Evolutionary conservation across 2,797 vertebrate genomes (phyloP), one percentile per base, ranked within the genome.

Genomic region (Brachymystax lenok): DNA sequence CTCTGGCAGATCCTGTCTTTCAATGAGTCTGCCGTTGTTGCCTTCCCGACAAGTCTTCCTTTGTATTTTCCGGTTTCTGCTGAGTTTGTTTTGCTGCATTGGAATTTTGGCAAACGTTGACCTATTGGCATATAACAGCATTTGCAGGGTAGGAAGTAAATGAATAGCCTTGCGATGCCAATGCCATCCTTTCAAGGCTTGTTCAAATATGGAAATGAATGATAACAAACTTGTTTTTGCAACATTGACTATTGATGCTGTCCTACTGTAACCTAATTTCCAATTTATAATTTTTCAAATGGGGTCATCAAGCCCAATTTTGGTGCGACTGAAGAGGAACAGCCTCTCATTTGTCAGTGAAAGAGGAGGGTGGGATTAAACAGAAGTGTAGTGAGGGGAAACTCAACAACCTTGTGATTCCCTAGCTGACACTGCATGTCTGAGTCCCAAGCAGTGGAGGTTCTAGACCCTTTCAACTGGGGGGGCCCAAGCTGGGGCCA

Each of bases 21-120:
- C 85, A 86, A 78, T 68, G 85, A 90, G 85, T 91, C 89, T 89
- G 88, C 88, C 67, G 83, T 24, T 66, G 75, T 24, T 66, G 75
- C 75, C 79, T 67, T 75, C 69, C 79, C 74, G 77, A 90, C 88
- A 89, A 77, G 84, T 86, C 75, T 67, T 73, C 83, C 88, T 87
- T 90, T 91, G 88, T 89, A 7, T 59, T 59, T 87, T 71, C 51
- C 78, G 76, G 54, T 75, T 56, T 69, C 67, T 19, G 69, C 75
- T 40, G 3, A 66, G 21, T 67, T 73, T 66, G 21, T 73, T 73
- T 21, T 80, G 85, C 81, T 85, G 46, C 79, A 81, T 67, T 35
- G 71, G 50, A 84, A 77, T 74, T 66, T 80, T 87, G 86, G 87
- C 85, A 85, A 73, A 79, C 51, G 16, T 73, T 86, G 79, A 82